Evolutionary conservation across 2,113 vertebrate genomes (phyloP).

Genomic region (Entomyzon cyanotis): DNA sequence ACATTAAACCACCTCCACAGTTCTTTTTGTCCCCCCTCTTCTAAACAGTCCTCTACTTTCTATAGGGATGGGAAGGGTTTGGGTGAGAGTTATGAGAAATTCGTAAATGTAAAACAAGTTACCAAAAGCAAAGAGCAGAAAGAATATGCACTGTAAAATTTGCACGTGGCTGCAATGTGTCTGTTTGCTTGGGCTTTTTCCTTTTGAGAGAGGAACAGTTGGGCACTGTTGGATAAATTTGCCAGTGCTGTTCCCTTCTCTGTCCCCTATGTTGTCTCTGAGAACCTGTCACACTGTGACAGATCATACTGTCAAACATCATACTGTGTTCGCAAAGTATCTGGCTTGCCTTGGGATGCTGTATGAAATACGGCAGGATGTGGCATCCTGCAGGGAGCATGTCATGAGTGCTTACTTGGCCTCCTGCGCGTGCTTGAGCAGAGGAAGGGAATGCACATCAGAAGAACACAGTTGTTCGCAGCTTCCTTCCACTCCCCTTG

Average conservation of each 20-base stretch:
- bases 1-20: background rate
- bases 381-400: conserved; percentile 39
- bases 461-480: background rate
- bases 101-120: background rate
- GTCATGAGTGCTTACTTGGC: background rate
- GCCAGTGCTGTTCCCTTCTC: background rate
- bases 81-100: background rate
- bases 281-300: conserved; percentile 18
- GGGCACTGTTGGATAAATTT: background rate
- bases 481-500: conserved; percentile 15
- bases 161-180: background rate
- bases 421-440: background rate
- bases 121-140: background rate
- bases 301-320: background rate
- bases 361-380: background rate
- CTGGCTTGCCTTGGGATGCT: conserved; percentile 24
- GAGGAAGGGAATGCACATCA: conserved; percentile 13
- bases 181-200: background rate
- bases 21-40: accelerated
- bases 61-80: background rate
- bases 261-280: background rate
- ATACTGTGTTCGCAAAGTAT: background rate
- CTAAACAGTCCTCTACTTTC: background rate
- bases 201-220: background rate
- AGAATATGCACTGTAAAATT: background rate